A percentile compares a stretch with the other conserved stretches of the same genome.
These are phyloP conservation scores for Zaprionus gabonicus DNA, from an alignment of 1,140 invertebrate genomes.

Conservation along the genomic window DNA sequence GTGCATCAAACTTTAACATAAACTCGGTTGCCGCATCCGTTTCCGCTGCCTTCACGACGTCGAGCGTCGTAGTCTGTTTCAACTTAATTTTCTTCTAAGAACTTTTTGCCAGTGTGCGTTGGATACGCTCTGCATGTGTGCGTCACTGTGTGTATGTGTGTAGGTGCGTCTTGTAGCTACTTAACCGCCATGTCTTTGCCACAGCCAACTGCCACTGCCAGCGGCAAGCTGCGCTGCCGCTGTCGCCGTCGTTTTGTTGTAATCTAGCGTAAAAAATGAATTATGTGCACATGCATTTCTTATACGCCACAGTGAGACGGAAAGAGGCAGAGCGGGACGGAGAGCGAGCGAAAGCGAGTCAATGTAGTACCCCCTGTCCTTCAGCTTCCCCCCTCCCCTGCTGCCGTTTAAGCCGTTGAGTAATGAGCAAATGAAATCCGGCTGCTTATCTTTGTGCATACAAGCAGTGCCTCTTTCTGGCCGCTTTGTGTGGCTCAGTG, in stretches of 20 bases:
- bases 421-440: conserved; percentile 81
- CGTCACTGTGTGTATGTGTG: conserved; percentile 14
- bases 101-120: conserved; percentile 34
- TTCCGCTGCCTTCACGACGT: conserved; percentile 58
- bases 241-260: conserved; percentile 58
- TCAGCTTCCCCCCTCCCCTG: not conserved
- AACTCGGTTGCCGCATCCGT: conserved; percentile 78
- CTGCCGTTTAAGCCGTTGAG: conserved; percentile 70
- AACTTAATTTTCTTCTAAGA: conserved; percentile 56
- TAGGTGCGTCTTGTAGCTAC: conserved; percentile 44
- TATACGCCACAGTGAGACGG: conserved; percentile 41
- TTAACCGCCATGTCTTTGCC: conserved; percentile 27
- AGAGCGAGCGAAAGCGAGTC: not conserved
- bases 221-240: conserved; percentile 5
- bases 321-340: not conserved
- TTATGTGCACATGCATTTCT: conserved; percentile 81
- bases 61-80: conserved; percentile 44
- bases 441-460: conserved; percentile 74
- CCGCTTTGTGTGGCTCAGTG: conserved; percentile 66
- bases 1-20: conserved; percentile 81
- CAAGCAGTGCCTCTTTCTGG: conserved; percentile 69
- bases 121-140: not conserved
- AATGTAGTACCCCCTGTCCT: conserved; percentile 17
- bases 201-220: conserved; percentile 18
- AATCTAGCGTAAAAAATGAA: conserved; percentile 80